Percentiles rank a stretch among this genome's conserved stretches.
These are phyloP conservation scores for Leucophenga montana DNA, from an alignment of 2,888 invertebrate species.

Conservation along the genomic window DNA sequence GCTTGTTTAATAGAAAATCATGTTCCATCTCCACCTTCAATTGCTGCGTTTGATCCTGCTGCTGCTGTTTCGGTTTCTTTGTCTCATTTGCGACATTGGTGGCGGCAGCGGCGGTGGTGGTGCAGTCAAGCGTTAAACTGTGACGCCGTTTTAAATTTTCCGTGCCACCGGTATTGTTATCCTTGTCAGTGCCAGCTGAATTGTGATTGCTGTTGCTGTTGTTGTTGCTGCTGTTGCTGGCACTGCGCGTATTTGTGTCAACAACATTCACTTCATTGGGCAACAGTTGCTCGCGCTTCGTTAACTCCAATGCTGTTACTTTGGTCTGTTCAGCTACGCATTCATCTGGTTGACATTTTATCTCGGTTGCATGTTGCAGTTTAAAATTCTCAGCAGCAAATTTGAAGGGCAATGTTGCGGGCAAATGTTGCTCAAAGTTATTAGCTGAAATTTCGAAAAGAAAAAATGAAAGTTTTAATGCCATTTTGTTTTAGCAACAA, in stretches of 20 bases:
- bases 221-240: slow-evolving; percentile 50
- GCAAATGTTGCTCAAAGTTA: slow-evolving; percentile 19
- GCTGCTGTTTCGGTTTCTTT: slow-evolving; percentile 22
- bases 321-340: slow-evolving; percentile 25
- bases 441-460: slow-evolving; percentile 38
- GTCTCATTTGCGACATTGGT: slow-evolving; percentile 21
- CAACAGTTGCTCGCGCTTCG: slow-evolving; percentile 30
- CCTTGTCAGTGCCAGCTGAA: slow-evolving; percentile 8
- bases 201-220: slow-evolving; percentile 18
- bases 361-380: slow-evolving; percentile 32
- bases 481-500: slow-evolving; percentile 39
- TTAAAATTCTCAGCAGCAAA: slow-evolving; percentile 39
- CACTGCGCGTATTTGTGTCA: slow-evolving; percentile 64
- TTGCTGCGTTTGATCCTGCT: slow-evolving; percentile 21
- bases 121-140: slow-evolving; percentile 28
- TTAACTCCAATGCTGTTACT: slow-evolving; percentile 33
- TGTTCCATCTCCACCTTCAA: background rate
- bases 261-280: slow-evolving; percentile 42
- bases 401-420: slow-evolving; percentile 44
- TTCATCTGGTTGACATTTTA: slow-evolving; percentile 22
- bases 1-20: too few relatives aligned
- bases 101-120: slow-evolving; percentile 29
- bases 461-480: slow-evolving; percentile 27
- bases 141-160: slow-evolving; percentile 37
- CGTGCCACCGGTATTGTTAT: slow-evolving; percentile 30